Evolutionary conservation across 2,113 vertebrate species (phyloP).

Genomic region (Hyperopisus bebe): DNA sequence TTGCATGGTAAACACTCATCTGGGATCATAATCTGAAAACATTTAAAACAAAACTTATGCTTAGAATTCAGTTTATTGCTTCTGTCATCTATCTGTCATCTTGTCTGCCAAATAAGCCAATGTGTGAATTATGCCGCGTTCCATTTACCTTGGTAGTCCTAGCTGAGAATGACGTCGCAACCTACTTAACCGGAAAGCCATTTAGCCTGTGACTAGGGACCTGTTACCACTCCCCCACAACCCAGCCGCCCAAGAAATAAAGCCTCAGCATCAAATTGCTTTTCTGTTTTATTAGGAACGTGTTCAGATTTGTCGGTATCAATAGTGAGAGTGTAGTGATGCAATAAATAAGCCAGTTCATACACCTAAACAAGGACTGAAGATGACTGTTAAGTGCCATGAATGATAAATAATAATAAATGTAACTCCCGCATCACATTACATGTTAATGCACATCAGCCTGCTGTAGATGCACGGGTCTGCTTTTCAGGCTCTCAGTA

Average conservation of each 20-base stretch:
- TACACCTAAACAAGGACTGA: not conserved
- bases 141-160: not conserved
- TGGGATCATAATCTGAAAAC: not conserved
- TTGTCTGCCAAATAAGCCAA: not conserved
- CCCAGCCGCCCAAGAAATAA: not conserved
- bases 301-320: slow-evolving; percentile 1
- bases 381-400: not conserved
- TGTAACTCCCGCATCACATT: not conserved
- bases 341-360: slow-evolving; percentile 10
- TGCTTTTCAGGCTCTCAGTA: not conserved
- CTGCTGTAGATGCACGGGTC: not conserved
- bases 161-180: not conserved
- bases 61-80: not conserved
- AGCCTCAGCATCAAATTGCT: not conserved
- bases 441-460: not conserved
- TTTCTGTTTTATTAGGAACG: slow-evolving; percentile 26
- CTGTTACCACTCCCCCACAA: not conserved
- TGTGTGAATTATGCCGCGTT: not conserved
- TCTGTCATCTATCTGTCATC: not conserved
- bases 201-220: not conserved
- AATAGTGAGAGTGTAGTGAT: slow-evolving; percentile 5
- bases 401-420: not conserved
- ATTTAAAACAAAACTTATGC: not conserved
- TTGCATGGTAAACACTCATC: not conserved
- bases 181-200: not conserved